Evolutionary conservation across 2,797 vertebrate genomes (phyloP).

Genomic region (Calcarius lapponicus): DNA sequence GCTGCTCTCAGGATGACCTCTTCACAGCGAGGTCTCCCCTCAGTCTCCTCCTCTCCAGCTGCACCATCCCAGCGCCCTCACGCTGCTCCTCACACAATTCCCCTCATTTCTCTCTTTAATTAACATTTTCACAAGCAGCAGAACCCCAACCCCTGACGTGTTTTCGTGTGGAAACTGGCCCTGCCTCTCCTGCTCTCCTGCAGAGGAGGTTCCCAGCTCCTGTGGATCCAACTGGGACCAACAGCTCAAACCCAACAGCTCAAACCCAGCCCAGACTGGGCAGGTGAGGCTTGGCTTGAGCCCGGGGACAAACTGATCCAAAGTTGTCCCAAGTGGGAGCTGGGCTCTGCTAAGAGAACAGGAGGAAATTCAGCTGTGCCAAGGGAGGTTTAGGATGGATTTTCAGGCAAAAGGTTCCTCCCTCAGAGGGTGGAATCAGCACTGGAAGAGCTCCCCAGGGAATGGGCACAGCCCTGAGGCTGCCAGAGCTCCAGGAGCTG

Average conservation of each 20-base stretch:
- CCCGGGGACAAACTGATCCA: neutral
- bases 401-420: neutral
- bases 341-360: neutral
- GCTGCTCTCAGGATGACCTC: neutral
- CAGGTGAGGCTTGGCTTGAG: neutral
- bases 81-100: neutral
- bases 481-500: neutral
- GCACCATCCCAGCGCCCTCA: neutral
- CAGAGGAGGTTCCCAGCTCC: neutral
- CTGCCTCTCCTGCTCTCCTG: neutral
- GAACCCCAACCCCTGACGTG: neutral
- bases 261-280: neutral
- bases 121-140: accelerated
- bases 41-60: neutral
- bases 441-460: neutral
- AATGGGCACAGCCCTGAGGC: neutral
- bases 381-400: neutral
- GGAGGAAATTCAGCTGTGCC: no score
- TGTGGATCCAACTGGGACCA: neutral
- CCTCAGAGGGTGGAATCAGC: neutral
- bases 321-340: neutral
- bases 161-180: neutral
- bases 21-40: neutral
- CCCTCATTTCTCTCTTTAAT: neutral
- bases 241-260: neutral